Conservation (phyloP, 2,888 invertebrate species). For the Lymantria monacha region DNA sequence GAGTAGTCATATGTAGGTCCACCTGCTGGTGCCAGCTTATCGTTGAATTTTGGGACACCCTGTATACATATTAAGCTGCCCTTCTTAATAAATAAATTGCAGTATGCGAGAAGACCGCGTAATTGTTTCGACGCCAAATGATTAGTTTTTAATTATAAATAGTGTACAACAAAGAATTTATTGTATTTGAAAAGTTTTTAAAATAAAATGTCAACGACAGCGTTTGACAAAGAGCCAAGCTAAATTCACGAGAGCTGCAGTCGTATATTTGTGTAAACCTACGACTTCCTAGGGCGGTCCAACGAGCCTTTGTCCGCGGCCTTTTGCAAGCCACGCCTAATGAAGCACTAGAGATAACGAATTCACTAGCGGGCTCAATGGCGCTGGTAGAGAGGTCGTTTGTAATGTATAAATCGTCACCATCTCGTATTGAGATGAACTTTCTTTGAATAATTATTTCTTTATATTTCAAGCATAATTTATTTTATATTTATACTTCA, state of each 20-base stretch:
- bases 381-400: slow-evolving; percentile 9
- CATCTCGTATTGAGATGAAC: slow-evolving; percentile 1
- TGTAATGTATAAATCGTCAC: slow-evolving; percentile 11
- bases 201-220: not conserved
- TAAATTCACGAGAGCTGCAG: slow-evolving; percentile 5
- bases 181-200: too few species aligned
- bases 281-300: slow-evolving; percentile 28
- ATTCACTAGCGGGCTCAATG: slow-evolving; percentile 29
- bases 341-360: slow-evolving; percentile 60
- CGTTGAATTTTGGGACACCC: too few species aligned
- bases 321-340: slow-evolving; percentile 49
- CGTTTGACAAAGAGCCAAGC: slow-evolving; percentile 6
- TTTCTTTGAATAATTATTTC: not conserved
- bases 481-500: too few species aligned
- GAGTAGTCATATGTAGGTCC: too few species aligned
- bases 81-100: too few species aligned
- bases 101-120: too few species aligned
- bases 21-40: too few species aligned
- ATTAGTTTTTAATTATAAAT: too few species aligned
- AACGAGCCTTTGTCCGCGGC: slow-evolving; percentile 34
- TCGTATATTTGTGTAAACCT: slow-evolving; percentile 24
- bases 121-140: too few species aligned
- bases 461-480: too few species aligned
- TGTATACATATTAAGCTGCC: too few species aligned
- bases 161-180: too few species aligned